Conservation (phyloP, 2,797 vertebrate species). For the Enteromius viviparus region DNA sequence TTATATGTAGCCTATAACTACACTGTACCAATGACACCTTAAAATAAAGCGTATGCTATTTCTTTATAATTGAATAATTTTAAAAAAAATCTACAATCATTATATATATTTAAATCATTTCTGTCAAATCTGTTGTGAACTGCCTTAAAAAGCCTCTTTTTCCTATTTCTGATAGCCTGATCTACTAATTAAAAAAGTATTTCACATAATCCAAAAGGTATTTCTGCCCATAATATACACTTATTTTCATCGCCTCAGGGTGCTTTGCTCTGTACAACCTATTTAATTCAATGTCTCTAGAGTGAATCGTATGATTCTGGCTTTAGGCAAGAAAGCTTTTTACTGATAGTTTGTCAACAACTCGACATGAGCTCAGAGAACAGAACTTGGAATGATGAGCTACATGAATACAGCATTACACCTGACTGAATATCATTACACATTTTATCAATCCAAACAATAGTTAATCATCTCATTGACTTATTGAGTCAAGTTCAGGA, state of each 20-base stretch:
- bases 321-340: conserved; percentile 38
- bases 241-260: conserved; percentile 3
- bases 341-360: conserved; percentile 29
- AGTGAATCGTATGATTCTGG: conserved; percentile 27
- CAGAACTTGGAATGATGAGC: background rate
- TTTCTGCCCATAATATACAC: conserved; percentile 17
- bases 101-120: background rate
- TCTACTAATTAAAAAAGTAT: background rate
- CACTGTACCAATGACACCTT: no score
- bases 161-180: background rate
- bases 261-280: conserved; percentile 3
- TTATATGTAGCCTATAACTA: no score
- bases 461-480: background rate
- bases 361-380: background rate
- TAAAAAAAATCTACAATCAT: background rate
- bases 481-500: background rate
- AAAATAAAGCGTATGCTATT: no score
- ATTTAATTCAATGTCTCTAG: conserved; percentile 31
- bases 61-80: background rate
- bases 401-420: conserved; percentile 15
- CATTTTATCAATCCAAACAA: background rate
- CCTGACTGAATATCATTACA: conserved; percentile 5
- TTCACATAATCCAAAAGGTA: conserved; percentile 3
- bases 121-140: background rate
- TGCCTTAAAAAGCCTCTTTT: background rate